These are phyloP conservation scores for Gobius niger DNA, from an alignment of 2,113 vertebrate species.

Conservation along the genomic window DNA sequence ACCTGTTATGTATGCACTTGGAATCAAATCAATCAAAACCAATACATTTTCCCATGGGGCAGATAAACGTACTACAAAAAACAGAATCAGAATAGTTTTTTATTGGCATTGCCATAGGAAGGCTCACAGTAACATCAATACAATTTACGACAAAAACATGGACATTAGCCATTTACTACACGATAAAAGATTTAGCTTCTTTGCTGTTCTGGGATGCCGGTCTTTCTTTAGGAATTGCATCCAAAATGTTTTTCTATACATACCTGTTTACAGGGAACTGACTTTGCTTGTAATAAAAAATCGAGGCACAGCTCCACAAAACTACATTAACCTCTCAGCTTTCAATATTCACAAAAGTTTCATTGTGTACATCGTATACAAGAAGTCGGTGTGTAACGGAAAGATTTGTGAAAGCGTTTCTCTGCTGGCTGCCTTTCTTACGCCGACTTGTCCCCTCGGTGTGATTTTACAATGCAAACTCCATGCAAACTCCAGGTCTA, in stretches of 20 bases:
- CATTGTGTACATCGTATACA: background rate
- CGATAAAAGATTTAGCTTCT: no score
- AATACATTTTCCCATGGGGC: no score
- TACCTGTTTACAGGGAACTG: background rate
- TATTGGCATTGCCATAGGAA: no score
- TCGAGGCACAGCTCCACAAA: slow-evolving; percentile 4
- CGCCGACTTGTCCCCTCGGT: slow-evolving; percentile 4
- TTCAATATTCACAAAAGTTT: slow-evolving; percentile 11
- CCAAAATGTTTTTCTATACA: background rate
- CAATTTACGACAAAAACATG: no score
- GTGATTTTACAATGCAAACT: slow-evolving; percentile 13
- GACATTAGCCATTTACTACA: no score
- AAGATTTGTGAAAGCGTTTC: slow-evolving; percentile 13
- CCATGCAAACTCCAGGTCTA: slow-evolving; percentile 37
- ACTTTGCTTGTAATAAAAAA: slow-evolving; percentile 1
- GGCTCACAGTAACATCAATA: no score
- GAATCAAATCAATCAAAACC: no score
- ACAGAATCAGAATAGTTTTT: no score
- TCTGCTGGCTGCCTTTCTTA: slow-evolving; percentile 18
- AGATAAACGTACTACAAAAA: no score
- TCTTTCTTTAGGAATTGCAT: no score
- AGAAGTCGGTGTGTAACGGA: background rate
- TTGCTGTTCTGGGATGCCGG: background rate
- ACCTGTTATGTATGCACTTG: no score
- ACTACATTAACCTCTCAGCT: slow-evolving; percentile 28